These are phyloP conservation scores for Cryptocephalus moraei DNA, from an alignment of 2,888 invertebrate species.

Conservation along the genomic window DNA sequence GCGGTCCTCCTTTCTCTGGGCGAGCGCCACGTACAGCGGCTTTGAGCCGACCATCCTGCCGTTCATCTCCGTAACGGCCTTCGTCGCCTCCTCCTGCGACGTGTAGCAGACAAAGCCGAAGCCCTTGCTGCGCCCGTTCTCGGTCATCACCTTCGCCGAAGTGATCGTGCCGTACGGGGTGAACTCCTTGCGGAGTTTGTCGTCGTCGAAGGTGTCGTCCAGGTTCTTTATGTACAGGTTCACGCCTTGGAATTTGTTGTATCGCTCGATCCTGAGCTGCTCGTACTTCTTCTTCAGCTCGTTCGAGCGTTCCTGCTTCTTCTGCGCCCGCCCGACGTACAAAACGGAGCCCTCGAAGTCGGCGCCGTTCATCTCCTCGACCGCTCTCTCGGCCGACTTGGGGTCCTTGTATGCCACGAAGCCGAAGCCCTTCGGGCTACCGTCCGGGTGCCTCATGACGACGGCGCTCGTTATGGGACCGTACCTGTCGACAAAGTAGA, in stretches of 20 bases:
- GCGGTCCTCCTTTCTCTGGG: constrained; percentile 62
- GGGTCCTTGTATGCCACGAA: constrained; percentile 97
- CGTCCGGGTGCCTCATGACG: constrained; percentile 84
- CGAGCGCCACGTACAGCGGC: constrained; percentile 61
- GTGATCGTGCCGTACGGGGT: constrained; percentile 57
- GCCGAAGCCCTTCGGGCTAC: constrained; percentile 92
- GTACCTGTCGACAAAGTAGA: constrained; percentile 38
- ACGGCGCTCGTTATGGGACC: constrained; percentile 86
- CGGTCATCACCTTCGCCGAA: constrained; percentile 54
- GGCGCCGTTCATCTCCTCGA: constrained; percentile 80
- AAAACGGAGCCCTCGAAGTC: constrained; percentile 65
- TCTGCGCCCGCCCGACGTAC: constrained; percentile 96
- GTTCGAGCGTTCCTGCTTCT: constrained; percentile 93
- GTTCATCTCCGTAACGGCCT: constrained; percentile 64
- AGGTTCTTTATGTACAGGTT: constrained; percentile 65
- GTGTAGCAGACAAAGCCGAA: constrained; percentile 65
- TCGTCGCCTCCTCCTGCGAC: constrained; percentile 58
- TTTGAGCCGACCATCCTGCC: constrained; percentile 57
- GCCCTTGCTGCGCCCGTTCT: constrained; percentile 42
- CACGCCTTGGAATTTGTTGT: constrained; percentile 60
- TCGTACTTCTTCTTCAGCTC: constrained; percentile 95
- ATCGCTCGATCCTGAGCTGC: constrained; percentile 81
- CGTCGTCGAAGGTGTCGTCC: constrained; percentile 60
- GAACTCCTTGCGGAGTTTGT: constrained; percentile 53
- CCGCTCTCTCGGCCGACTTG: constrained; percentile 89